Evolutionary conservation across 1,140 invertebrate genomes (phyloP).

Genomic region (Ostrea denselamellosa): DNA sequence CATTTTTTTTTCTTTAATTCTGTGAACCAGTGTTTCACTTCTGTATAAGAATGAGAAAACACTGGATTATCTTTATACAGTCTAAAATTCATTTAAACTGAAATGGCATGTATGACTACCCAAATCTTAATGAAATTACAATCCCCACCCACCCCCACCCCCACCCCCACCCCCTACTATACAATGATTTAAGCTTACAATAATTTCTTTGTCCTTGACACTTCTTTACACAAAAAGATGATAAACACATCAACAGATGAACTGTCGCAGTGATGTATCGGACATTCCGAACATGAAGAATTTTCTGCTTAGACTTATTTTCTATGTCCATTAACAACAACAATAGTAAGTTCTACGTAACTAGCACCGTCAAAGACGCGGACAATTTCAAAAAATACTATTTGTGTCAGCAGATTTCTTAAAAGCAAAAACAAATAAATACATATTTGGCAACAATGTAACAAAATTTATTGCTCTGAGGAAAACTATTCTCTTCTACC

Average conservation of each 20-base stretch:
- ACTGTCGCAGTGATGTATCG: not conserved
- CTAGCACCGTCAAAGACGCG: not conserved
- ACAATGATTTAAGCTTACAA: not conserved
- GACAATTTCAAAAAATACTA: conserved; percentile 15
- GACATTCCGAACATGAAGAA: too few species aligned
- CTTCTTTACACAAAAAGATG: too few species aligned
- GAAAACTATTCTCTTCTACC: conserved; percentile 20
- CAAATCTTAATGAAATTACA: too few species aligned
- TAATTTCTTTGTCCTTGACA: not conserved
- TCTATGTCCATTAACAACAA: not conserved
- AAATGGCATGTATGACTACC: too few species aligned
- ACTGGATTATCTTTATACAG: not conserved
- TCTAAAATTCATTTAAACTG: too few species aligned
- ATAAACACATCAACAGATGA: not conserved
- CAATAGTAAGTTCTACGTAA: not conserved
- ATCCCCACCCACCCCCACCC: too few species aligned
- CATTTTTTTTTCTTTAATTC: not conserved
- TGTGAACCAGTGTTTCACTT: not conserved
- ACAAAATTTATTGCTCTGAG: conserved; percentile 33
- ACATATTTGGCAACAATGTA: conserved; percentile 38
- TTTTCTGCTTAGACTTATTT: not conserved
- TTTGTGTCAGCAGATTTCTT: conserved; percentile 37
- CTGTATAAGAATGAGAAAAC: not conserved
- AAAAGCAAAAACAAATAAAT: conserved; percentile 20
- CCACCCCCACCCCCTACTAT: not conserved